Evolutionary conservation across 2,888 invertebrate species (phyloP).

Genomic region (Noctua fimbriata): DNA sequence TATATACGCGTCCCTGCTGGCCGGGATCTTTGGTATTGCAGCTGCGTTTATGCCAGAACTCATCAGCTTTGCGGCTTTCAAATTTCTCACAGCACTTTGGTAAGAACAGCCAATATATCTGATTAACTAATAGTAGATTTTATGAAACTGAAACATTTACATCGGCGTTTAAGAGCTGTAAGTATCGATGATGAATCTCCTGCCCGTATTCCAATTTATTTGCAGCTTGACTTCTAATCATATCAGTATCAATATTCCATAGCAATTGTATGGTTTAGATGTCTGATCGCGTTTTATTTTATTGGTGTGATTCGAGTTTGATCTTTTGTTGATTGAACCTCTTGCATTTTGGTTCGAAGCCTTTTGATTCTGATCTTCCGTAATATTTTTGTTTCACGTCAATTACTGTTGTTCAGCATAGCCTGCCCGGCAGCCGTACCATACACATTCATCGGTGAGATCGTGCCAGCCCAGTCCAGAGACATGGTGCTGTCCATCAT

Average conservation of each 20-base stretch:
- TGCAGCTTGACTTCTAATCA: background rate
- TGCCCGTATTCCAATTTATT: background rate
- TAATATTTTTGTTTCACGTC: background rate
- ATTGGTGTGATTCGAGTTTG: background rate
- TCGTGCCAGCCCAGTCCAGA: conserved; percentile 81
- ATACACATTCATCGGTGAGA: conserved; percentile 86
- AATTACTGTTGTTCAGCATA: conserved; percentile 76
- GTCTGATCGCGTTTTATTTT: background rate
- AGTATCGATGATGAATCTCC: background rate
- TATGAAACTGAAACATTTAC: background rate
- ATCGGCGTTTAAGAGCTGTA: background rate
- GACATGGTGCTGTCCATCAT: conserved; percentile 83
- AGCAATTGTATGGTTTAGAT: background rate
- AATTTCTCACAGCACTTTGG: conserved; percentile 90
- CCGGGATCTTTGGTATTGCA: conserved; percentile 86
- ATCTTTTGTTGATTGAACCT: background rate
- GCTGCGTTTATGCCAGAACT: conserved; percentile 91
- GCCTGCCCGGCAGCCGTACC: conserved; percentile 86
- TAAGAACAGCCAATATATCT: conserved; percentile 63
- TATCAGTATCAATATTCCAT: background rate
- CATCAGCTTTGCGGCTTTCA: conserved; percentile 90
- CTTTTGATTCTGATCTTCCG: background rate
- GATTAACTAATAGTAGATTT: background rate
- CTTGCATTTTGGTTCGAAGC: background rate
- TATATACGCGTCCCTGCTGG: conserved; percentile 80